Evolutionary conservation across 2,113 vertebrate genomes (phyloP), one percentile per base, ranked within the genome.

Genomic region (Polypterus senegalus): DNA sequence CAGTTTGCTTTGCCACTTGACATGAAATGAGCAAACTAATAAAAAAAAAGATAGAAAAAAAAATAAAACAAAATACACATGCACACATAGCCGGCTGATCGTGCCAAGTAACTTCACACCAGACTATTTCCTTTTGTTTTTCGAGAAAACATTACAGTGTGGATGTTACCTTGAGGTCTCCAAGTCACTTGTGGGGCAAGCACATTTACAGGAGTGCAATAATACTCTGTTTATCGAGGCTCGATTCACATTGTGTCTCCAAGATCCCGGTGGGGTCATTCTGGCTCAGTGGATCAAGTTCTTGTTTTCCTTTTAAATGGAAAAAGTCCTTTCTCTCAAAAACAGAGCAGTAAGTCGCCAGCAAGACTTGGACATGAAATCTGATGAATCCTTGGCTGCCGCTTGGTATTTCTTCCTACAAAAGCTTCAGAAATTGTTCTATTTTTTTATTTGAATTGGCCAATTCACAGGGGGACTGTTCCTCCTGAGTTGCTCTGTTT

Each of bases 71-170:
- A 3, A 52, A 7, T 52, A 9, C 49, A 51, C 49, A 27, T 27
- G 27, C 27, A 27, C 27, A 27, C 49, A 51, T 51, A 9, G 49
- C 64, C 0, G 3, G 61, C 59, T 51, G 0, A 0, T 48, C 66
- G 61, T 68, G 75, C 74, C 73, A 76, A 77, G 76, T 75, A 67
- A 76, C 67, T 74, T 74, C 73, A 78, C 74, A 70, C 74, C 59
- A 55, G 73, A 73, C 70, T 67, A 72, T 78, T 80, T 76, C 71
- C 66, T 75, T 73, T 71, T 75, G 67, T 75, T 79, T 73, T 70
- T 73, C 70, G 69, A 72, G 68, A 78, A 74, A 75, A 74, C 75
- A 69, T 66, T 61, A 67, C 58, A 65, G 67, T 67, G 65, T 74
- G 68, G 75, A 75, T 66, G 71, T 76, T 73, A 74, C 70, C 67